Conservation (phyloP, 2,888 invertebrate species). For the Tolmerus cingulatus region DNA sequence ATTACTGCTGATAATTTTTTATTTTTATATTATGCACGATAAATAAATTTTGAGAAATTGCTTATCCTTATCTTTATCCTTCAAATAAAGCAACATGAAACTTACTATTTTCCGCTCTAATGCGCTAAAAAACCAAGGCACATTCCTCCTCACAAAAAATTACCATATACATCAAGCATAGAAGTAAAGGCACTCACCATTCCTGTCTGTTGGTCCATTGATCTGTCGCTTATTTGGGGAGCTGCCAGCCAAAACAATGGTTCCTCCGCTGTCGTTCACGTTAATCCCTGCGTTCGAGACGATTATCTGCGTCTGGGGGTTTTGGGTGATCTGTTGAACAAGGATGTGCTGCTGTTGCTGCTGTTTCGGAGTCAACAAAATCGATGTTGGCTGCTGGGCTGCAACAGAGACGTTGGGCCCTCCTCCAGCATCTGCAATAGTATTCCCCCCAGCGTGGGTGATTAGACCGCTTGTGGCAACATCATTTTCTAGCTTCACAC, state of each 20-base stretch:
- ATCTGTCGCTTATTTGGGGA: constrained; percentile 53
- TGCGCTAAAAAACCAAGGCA: neutral
- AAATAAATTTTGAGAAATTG: no score
- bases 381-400: constrained; percentile 23
- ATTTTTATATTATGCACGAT: no score
- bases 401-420: constrained; percentile 36
- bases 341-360: constrained; percentile 55
- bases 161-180: neutral
- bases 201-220: constrained; percentile 58
- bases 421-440: constrained; percentile 47
- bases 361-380: constrained; percentile 40
- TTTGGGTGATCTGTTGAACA: constrained; percentile 55
- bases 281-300: constrained; percentile 35
- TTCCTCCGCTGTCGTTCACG: constrained; percentile 42
- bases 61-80: no score
- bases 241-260: constrained; percentile 47
- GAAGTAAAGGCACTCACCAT: constrained; percentile 53
- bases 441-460: constrained; percentile 48
- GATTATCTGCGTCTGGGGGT: constrained; percentile 44
- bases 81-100: neutral
- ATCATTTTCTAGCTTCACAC: constrained; percentile 58
- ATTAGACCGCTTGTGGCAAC: constrained; percentile 41
- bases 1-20: no score
- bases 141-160: neutral
- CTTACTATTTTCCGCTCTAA: neutral